Base-by-base conservation (phyloP, 2,797 vertebrate species). In the Micropoecilia bifurca region DNA sequence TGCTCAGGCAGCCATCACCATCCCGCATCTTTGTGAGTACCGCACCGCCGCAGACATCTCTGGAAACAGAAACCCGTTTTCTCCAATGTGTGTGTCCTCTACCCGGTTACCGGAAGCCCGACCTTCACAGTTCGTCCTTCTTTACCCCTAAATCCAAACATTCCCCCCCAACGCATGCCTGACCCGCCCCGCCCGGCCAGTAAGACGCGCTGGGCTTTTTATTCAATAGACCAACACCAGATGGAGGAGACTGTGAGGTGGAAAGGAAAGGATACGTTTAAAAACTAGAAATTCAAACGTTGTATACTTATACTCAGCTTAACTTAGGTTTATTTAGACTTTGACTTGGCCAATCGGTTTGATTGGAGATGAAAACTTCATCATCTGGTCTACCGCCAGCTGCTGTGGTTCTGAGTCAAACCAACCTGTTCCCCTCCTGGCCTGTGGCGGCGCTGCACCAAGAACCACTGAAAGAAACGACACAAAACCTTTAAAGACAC, bases 1-100 rank as follows among this genome's bases (percentile, higher is more conserved):
- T 0, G 85, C 89, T 79, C 89, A 87, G 71, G 93, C 88, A 81
- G 93, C 89, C 50, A 87, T 95, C 63, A 14, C 43, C 57, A 93
- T 94, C 84, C 94, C 94, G 18, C 1, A 57, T 43, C 50, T 80
- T 83, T 94, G 94, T 95, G 88, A 95, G 94, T 95, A 85, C 68
- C 30, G n/a, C 66, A 10, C 10, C 43, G 45, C 18, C n/a, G 39
- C 7, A 10, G 20, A 71, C 63, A 43, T 43, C 46, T 50, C 61
- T 69, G 43, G 43, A 76, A 33, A 47, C 14, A 45, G 20, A 53
- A 53, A 36, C 4, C 4, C 0, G 43, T 71, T 46, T 48, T 4
- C 20, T 10, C 39, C 63, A 25, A 25, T 25, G 36, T 25, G 36
- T 68, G 4, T 41, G 39, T 25, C 18, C 33, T 20, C 18, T 8